Percentiles rank a stretch among this genome's conserved stretches.
Evolutionary conservation across 2,113 vertebrate species (phyloP).

Genomic region (Bufo bufo): DNA sequence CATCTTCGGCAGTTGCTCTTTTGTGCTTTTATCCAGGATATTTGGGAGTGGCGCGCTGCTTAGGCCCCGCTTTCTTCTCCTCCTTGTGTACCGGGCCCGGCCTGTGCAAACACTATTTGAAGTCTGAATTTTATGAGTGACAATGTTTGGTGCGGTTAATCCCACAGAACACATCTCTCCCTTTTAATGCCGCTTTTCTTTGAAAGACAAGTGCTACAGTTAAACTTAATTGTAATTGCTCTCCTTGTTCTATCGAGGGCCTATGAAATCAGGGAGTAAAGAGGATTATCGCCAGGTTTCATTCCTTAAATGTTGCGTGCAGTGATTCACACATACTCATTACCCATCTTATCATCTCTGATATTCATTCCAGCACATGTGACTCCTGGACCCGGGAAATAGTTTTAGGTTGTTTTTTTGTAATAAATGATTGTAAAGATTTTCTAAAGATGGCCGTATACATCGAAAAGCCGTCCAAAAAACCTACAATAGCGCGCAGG

Average conservation of each 20-base stretch:
- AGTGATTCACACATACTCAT: constrained; percentile 17
- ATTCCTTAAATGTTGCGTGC: constrained; percentile 43
- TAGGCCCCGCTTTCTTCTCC: neutral
- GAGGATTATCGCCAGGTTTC: constrained; percentile 38
- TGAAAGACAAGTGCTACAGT: constrained; percentile 49
- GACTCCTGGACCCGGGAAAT: neutral
- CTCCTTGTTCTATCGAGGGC: constrained; percentile 32
- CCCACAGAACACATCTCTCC: constrained; percentile 1
- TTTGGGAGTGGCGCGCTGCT: constrained; percentile 3
- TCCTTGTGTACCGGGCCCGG: constrained; percentile 14
- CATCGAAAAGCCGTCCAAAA: too few species aligned
- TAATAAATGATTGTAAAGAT: too few species aligned
- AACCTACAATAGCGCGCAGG: too few species aligned
- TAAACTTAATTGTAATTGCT: constrained; percentile 55
- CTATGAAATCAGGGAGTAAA: constrained; percentile 50
- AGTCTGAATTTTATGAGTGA: constrained; percentile 38
- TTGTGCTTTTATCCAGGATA: constrained; percentile 14
- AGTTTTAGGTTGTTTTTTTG: neutral
- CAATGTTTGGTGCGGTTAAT: constrained; percentile 43
- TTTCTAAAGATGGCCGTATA: too few species aligned
- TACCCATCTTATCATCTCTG: constrained; percentile 6
- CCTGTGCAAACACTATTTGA: constrained; percentile 39
- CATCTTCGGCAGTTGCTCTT: neutral
- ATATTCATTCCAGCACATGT: neutral
- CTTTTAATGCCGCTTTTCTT: constrained; percentile 29